Evolutionary conservation across 30 jellyfish, hydroid and myxozoan genomes (phyloP), one percentile per base, ranked within the genome.

Genomic region (Aurelia aurita complex sp. Pacific): DNA sequence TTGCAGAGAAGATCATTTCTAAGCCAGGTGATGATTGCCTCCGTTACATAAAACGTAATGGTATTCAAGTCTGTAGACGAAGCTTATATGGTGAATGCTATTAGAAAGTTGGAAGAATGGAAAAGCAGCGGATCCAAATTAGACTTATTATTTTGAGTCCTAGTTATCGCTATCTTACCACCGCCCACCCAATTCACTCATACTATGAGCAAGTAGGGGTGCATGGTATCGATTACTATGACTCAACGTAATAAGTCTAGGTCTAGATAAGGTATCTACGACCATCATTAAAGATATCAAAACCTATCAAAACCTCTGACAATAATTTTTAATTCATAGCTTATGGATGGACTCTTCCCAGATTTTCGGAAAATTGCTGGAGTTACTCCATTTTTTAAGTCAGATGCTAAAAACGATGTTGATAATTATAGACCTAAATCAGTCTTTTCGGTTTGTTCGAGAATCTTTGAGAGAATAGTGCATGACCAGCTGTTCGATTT

Each of bases 401-500:
- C 81, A 71, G 81, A 36, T 50, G 7, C 50, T 38, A 38, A 38
- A 4, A 38, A 38, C 3, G 50, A 38, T 38, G 3, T 38, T 38
- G 0, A 2, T 64, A 76, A 76, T 55, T 76, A 76, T 76, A 52
- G 77, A 18, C 86, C 86, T 33, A 76, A 46, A 52, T 55, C 75
- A 53, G 86, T 76, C 38, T 34, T 76, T 74, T 76, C 86, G 14
- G 76, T 53, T 14, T 76, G 17, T 33, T 55, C 77, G 3, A 38
- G 63, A 59, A 19, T 32, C 40, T 33, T 33, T 17, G 79, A 62
- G 64, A 32, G 68, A 63, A 43, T 60, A 63, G 79, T 63, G 10
- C 88, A 78, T 78, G 74, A 78, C 57, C 88, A 60, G 76, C 29
- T 62, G 40, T 51, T 17, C 50, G 73, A 76, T 12, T 36, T 8